A percentile compares a stretch with the other conserved stretches of the same genome.
Conservation (phyloP, 2,797 vertebrate species). For the Xiphophorus birchmanni region DNA sequence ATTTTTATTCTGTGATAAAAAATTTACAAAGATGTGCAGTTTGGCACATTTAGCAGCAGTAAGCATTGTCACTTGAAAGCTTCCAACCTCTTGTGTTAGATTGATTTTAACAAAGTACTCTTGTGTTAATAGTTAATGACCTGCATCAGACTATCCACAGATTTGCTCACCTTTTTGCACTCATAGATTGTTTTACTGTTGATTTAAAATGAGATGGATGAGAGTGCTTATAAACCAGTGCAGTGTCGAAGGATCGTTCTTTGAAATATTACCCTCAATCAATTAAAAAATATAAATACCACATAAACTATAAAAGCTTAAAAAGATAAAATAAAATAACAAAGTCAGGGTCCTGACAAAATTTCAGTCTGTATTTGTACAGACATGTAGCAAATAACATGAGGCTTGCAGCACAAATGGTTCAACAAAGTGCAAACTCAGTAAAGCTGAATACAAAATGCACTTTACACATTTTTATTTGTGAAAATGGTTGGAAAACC, state of each 20-base stretch:
- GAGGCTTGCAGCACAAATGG: neutral
- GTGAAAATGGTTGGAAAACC: neutral
- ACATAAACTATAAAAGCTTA: too few relatives aligned
- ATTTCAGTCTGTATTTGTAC: too few relatives aligned
- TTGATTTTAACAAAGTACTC: neutral
- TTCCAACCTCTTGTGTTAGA: neutral
- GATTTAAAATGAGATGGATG: constrained; percentile 7
- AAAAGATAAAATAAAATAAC: too few relatives aligned
- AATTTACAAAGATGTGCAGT: neutral
- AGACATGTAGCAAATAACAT: too few relatives aligned
- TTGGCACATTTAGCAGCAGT: too few relatives aligned
- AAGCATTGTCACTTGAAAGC: neutral
- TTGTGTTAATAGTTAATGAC: neutral
- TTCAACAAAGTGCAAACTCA: neutral
- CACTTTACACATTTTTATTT: neutral
- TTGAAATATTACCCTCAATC: neutral
- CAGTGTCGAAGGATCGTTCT: neutral
- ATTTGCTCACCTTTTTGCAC: constrained; percentile 4
- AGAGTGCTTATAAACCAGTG: neutral
- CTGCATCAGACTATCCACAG: constrained; percentile 5
- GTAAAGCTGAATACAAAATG: neutral
- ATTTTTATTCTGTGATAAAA: neutral
- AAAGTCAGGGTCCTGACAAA: too few relatives aligned
- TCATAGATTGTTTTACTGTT: constrained; percentile 1
- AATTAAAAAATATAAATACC: too few relatives aligned